Evolutionary conservation across 1,140 invertebrate species (phyloP), one percentile per base, ranked within the genome.

Genomic region (Trachelipus rathkii): DNA sequence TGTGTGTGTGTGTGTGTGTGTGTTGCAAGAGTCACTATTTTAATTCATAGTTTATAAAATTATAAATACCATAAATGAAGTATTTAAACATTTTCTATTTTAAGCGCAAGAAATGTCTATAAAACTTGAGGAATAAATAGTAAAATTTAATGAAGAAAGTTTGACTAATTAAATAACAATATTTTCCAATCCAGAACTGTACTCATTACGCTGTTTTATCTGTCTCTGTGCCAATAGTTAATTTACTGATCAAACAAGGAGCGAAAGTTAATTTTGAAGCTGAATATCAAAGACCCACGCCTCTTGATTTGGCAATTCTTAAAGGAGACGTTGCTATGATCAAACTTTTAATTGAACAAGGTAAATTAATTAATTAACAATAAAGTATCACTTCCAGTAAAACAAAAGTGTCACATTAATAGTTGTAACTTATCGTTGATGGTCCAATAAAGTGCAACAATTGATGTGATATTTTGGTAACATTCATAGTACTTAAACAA

Each of bases 151-250:
- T n/a, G n/a, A n/a, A n/a, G n/a, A n/a, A n/a, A n/a, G n/a, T n/a
- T n/a, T n/a, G n/a, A n/a, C n/a, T n/a, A n/a, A n/a, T n/a, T n/a
- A n/a, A n/a, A n/a, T n/a, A n/a, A n/a, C n/a, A n/a, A n/a, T n/a
- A n/a, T n/a, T n/a, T n/a, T n/a, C n/a, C n/a, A n/a, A n/a, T n/a
- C 2, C 75, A 79, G 79, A 68, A 93, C 92, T 9, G 92, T 95
- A 21, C 85, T 78, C 93, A 95, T 84, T 95, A 94, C 83, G 93
- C 92, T n/a, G 91, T 95, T 5, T 86, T 93, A 11, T 91, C 91
- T 46, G 92, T 91, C 75, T 94, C 93, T 83, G 87, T 89, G 67
- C 88, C 89, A 0, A 92, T 93, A 2, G 91, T 94, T 0, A 91
- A 93, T 83, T 85, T 95, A n/a, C 84, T 95, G 19, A 85, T 95